Evolutionary conservation across 2,113 vertebrate genomes (phyloP), one percentile per base, ranked within the genome.

Genomic region (Crotalus tigris): DNA sequence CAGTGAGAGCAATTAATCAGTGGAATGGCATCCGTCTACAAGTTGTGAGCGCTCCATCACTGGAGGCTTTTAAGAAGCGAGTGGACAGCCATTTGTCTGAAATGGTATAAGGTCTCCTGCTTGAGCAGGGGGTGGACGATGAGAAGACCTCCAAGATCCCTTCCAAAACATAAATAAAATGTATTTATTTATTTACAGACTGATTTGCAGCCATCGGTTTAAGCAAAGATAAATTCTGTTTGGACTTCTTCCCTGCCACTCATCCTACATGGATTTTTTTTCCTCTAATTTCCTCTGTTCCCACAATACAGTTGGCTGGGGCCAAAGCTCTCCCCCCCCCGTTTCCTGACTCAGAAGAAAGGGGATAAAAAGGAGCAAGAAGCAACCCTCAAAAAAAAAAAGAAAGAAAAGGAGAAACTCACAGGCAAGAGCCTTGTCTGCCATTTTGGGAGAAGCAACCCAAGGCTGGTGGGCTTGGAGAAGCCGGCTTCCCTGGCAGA

Each of bases 401-500:
- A 39, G 33, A 5, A 0, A 46, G 23, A 81, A 23, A 57, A 93
- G 96, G 96, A 96, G 97, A 97, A 97, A 87, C 86, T 53, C 15
- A n/a, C 51, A 87, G 12, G 23, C 9, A 1, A 44, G 11, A n/a
- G 95, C 94, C 96, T 95, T 97, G 97, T 89, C 97, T 95, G 96
- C 97, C 97, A 81, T 97, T 96, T 33, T 96, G 92, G 95, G 94
- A 93, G 85, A 97, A 97, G 94, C 94, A 96, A 97, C 95, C 96
- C 97, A 97, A 97, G 97, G 95, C 97, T 95, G 95, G 94, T 97
- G 54, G 97, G 94, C 95, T 92, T 24, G 97, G 88, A 92, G 97
- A 64, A 94, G 95, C 53, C 88, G 93, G 95, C 59, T 90, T 96
- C 97, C 96, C 97, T 97, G 97, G 92, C 97, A 98, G 98, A 97